These are phyloP conservation scores for Drosophila simulans DNA, from an alignment of 1,140 invertebrate species.

Conservation along the genomic window DNA sequence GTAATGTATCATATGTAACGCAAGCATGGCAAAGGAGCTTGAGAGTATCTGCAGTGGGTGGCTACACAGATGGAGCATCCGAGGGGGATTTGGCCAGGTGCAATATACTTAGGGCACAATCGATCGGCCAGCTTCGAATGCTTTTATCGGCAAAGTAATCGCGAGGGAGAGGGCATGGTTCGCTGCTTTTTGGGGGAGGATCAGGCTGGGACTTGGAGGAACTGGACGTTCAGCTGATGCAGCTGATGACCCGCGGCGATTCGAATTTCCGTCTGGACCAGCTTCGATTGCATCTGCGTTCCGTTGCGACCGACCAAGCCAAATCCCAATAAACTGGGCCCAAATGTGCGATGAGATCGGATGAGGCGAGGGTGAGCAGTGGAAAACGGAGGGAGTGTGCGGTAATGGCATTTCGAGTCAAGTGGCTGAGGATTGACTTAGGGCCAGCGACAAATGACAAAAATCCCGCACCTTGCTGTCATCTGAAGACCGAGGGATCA, in stretches of 20 bases:
- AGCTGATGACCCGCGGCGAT: slow-evolving; percentile 71
- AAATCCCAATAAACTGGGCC: slow-evolving; percentile 56
- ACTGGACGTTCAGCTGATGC: slow-evolving; percentile 28
- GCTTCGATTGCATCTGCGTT: slow-evolving; percentile 49
- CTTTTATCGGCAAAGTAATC: slow-evolving; percentile 34
- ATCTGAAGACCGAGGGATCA: neutral
- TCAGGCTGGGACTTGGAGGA: slow-evolving; percentile 1
- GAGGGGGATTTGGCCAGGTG: slow-evolving; percentile 22
- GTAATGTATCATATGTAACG: no score
- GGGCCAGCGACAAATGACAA: slow-evolving; percentile 19
- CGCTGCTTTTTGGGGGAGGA: slow-evolving; percentile 20
- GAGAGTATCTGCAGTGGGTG: slow-evolving; percentile 2
- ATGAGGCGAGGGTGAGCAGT: neutral
- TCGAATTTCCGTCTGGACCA: slow-evolving; percentile 64
- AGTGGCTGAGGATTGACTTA: slow-evolving; percentile 22
- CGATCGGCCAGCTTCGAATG: slow-evolving; percentile 28
- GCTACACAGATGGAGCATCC: neutral
- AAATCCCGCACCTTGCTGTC: slow-evolving; percentile 20
- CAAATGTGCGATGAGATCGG: slow-evolving; percentile 1
- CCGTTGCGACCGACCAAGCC: slow-evolving; percentile 26
- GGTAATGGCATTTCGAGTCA: slow-evolving; percentile 28
- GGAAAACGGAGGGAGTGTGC: neutral
- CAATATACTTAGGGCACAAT: slow-evolving; percentile 41
- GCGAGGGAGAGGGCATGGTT: slow-evolving; percentile 1
- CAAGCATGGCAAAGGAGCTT: no score